phyloP scores from a whole-genome alignment of 2,113 vertebrate species.

The Podarcis muralis region DNA sequence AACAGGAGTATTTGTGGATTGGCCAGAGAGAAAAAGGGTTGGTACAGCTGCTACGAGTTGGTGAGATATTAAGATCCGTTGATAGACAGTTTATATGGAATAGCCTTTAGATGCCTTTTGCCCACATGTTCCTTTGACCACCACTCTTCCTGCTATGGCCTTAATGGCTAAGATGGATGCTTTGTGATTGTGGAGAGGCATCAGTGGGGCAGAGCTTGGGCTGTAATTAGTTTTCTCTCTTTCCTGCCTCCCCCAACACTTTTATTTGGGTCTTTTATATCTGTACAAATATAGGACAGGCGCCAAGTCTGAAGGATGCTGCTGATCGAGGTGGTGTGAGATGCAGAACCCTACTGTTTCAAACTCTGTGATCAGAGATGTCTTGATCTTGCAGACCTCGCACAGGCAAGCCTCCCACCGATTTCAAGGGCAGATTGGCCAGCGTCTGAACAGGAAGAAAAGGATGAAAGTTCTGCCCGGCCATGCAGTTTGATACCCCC shows the following conservation, averaged over 20 bases:
- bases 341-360: conserved; percentile 59
- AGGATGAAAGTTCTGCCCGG: conserved; percentile 51
- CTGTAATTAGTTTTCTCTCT: rapidly evolving
- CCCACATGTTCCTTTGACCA: background rate
- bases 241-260: background rate
- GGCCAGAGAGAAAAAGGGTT: background rate
- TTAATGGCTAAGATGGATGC: background rate
- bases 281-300: conserved; percentile 32
- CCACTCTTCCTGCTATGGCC: background rate
- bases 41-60: background rate
- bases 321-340: conserved; percentile 53
- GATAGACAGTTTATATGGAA: background rate
- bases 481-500: conserved; percentile 59
- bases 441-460: conserved; percentile 58
- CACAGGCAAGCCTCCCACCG: conserved; percentile 51
- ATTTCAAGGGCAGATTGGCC: conserved; percentile 59
- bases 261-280: conserved; percentile 21
- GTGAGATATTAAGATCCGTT: background rate
- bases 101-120: background rate
- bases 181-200: background rate
- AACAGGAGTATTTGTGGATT: background rate
- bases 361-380: conserved; percentile 53
- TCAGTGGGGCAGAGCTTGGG: background rate
- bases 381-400: conserved; percentile 36
- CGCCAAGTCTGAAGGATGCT: conserved; percentile 16